Conservation (phyloP, 2,888 invertebrate genomes). For the Cordilura impudica region DNA sequence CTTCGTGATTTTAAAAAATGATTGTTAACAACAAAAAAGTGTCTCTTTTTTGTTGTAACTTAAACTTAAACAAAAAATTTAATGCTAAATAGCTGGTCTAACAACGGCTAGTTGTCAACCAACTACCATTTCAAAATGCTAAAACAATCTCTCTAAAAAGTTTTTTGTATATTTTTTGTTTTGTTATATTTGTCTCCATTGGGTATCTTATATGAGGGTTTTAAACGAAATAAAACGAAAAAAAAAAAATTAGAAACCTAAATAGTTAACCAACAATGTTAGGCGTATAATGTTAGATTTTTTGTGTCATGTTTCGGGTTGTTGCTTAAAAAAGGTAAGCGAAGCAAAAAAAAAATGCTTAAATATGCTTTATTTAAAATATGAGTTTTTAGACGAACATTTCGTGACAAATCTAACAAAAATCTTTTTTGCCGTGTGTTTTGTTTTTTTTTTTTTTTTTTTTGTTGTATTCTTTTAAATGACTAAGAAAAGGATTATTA, state of each 20-base stretch:
- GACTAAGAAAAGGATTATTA: not conserved
- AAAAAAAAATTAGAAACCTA: not conserved
- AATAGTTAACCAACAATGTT: constrained; percentile 36
- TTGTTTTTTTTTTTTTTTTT: not conserved
- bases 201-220: constrained; percentile 36
- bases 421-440: constrained; percentile 14
- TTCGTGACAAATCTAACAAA: constrained; percentile 62
- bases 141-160: constrained; percentile 26
- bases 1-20: constrained; percentile 60
- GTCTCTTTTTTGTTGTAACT: constrained; percentile 6
- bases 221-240: not conserved
- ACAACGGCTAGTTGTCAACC: constrained; percentile 51
- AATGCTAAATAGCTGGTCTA: constrained; percentile 38
- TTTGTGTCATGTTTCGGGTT: constrained; percentile 42
- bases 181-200: constrained; percentile 1
- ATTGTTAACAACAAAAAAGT: constrained; percentile 45
- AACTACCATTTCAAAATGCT: constrained; percentile 4
- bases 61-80: constrained; percentile 24
- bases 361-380: constrained; percentile 52
- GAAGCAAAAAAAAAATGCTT: constrained; percentile 41
- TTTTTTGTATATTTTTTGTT: constrained; percentile 27
- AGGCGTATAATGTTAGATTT: constrained; percentile 28
- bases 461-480: not conserved
- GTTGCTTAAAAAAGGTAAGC: constrained; percentile 38
- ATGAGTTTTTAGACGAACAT: constrained; percentile 36